Conservation (phyloP, 2,113 vertebrate species). For the Alethe castanea region DNA sequence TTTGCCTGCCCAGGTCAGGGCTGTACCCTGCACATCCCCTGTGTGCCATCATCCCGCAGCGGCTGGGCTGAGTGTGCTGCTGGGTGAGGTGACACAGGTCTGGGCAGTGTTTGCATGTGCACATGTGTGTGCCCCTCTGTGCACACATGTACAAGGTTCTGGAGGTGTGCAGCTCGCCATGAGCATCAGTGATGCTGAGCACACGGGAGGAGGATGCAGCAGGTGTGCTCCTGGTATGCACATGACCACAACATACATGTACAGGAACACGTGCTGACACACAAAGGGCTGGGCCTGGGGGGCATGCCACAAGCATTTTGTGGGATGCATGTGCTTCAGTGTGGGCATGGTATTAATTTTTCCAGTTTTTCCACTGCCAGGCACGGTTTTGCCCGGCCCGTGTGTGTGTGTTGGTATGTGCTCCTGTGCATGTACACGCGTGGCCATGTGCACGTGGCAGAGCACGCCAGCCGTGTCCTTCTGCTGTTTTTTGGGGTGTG, state of each 20-base stretch:
- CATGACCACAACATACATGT: accelerated
- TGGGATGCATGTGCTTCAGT: accelerated
- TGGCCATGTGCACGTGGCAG: accelerated
- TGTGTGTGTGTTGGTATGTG: neutral
- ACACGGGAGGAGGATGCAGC: neutral
- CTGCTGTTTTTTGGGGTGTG: neutral
- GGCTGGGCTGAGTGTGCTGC: neutral
- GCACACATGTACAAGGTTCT: neutral
- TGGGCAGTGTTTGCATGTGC: neutral
- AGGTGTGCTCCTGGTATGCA: accelerated
- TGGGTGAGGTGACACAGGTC: neutral
- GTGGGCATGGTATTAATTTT: neutral
- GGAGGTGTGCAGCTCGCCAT: accelerated
- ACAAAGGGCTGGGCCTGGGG: neutral
- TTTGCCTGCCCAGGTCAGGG: neutral
- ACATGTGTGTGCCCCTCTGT: accelerated
- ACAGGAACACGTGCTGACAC: neutral
- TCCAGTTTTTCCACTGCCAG: neutral
- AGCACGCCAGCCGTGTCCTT: accelerated
- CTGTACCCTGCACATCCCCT: neutral
- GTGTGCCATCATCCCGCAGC: accelerated
- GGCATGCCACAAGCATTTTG: neutral
- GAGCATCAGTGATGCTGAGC: accelerated
- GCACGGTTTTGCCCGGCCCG: accelerated
- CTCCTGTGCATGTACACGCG: neutral